A percentile compares a stretch with the other conserved stretches of the same genome.
These are phyloP conservation scores for Coelinius sp. DNA, from an alignment of 2,888 invertebrate species.

Conservation along the genomic window DNA sequence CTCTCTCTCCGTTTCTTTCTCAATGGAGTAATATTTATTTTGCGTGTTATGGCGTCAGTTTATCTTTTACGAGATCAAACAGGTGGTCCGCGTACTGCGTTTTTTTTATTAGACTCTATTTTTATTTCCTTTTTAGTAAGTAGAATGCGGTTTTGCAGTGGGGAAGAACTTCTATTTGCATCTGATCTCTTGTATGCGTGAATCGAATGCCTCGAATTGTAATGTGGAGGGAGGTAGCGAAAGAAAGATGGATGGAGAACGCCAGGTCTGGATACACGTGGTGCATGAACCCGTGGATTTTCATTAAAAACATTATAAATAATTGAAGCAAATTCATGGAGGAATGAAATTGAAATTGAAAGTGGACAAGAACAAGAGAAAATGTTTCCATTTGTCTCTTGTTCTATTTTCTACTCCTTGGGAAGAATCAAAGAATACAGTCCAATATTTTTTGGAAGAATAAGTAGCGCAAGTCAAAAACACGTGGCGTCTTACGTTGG, in stretches of 20 bases:
- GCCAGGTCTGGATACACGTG: conserved; percentile 12
- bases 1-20: not conserved
- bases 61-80: conserved; percentile 32
- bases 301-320: not conserved
- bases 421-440: too few relatives aligned
- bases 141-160: conserved; percentile 39
- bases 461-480: too few relatives aligned
- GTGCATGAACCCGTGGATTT: not conserved
- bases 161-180: conserved; percentile 53
- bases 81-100: conserved; percentile 19
- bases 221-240: not conserved
- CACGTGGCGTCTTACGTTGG: too few relatives aligned
- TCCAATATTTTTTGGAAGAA: too few relatives aligned
- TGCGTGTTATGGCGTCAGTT: conserved; percentile 5
- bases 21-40: not conserved
- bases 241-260: conserved; percentile 17
- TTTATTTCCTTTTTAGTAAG: conserved; percentile 10
- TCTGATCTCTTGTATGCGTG: conserved; percentile 52
- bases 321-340: too few relatives aligned
- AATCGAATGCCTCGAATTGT: conserved; percentile 54
- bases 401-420: too few relatives aligned
- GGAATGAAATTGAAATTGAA: too few relatives aligned
- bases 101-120: conserved; percentile 23
- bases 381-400: too few relatives aligned
- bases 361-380: not conserved